These are phyloP conservation scores for Oncorhynchus nerka DNA, from an alignment of 2,113 vertebrate species.

Conservation along the genomic window DNA sequence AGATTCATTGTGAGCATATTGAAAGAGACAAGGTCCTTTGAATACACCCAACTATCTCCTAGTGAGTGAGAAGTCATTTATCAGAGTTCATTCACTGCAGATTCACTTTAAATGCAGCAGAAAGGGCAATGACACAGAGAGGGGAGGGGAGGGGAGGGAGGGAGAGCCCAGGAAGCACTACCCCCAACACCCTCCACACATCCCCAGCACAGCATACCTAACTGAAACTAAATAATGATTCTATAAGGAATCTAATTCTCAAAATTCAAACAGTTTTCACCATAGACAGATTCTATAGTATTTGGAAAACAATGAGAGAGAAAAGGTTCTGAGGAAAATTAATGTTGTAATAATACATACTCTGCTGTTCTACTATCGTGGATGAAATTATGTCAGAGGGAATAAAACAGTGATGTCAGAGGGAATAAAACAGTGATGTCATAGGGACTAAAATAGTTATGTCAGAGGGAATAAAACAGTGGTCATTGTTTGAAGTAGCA, in stretches of 20 bases:
- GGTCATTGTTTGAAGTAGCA: too few relatives aligned
- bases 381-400: too few relatives aligned
- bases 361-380: too few relatives aligned
- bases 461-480: too few relatives aligned
- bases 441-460: too few relatives aligned
- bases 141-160: not conserved
- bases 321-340: too few relatives aligned
- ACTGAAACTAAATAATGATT: not conserved
- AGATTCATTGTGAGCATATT: slow-evolving; percentile 71
- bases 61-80: slow-evolving; percentile 66
- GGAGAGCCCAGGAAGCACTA: slow-evolving; percentile 4
- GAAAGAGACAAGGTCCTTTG: slow-evolving; percentile 72
- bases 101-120: slow-evolving; percentile 55
- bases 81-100: slow-evolving; percentile 63
- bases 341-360: too few relatives aligned
- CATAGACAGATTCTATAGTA: too few relatives aligned
- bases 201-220: not conserved
- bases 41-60: slow-evolving; percentile 67
- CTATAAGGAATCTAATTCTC: not conserved
- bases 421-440: too few relatives aligned
- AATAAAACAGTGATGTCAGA: too few relatives aligned
- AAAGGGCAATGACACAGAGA: slow-evolving; percentile 4
- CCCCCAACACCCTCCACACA: not conserved
- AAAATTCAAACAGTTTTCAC: not conserved
- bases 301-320: too few relatives aligned